Conservation (phyloP, 1,140 invertebrate genomes). For the Ceratoteleas bidentatus region DNA sequence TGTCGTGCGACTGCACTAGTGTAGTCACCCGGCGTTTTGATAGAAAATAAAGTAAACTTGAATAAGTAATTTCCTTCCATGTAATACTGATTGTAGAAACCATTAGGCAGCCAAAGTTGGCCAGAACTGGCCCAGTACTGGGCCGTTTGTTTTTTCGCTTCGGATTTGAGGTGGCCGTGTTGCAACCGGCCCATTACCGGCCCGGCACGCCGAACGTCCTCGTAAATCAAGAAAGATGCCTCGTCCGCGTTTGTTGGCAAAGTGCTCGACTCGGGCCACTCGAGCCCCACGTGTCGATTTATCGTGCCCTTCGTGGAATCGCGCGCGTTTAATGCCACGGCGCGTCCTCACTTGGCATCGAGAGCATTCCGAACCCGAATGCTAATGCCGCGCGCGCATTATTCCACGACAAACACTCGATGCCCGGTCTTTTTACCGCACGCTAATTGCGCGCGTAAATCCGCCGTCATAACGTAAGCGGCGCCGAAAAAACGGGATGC, state of each 20-base stretch:
- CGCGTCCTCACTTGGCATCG: conserved; percentile 11
- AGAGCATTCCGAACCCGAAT: conserved; percentile 48
- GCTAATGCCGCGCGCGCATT: conserved; percentile 48
- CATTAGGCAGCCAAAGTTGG: too few species aligned
- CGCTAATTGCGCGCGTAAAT: conserved; percentile 43
- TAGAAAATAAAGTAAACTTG: too few species aligned
- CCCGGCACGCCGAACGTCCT: conserved; percentile 54
- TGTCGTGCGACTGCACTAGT: too few species aligned
- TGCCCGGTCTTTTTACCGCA: conserved; percentile 18
- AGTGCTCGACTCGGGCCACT: conserved; percentile 50
- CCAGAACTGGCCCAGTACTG: too few species aligned
- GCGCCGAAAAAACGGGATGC: too few species aligned
- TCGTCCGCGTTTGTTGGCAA: conserved; percentile 53
- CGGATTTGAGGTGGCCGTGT: conserved; percentile 39
- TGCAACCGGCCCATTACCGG: conserved; percentile 61
- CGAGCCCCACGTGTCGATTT: conserved; percentile 58
- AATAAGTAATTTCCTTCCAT: too few species aligned
- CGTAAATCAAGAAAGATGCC: conserved; percentile 64
- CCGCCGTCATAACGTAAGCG: conserved; percentile 2
- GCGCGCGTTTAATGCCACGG: conserved; percentile 41
- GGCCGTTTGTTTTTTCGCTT: too few species aligned
- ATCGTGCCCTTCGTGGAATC: conserved; percentile 44
- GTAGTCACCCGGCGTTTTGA: too few species aligned
- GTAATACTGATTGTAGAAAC: too few species aligned
- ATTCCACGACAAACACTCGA: conserved; percentile 42